These are phyloP conservation scores for Pelusios castaneus DNA, from an alignment of 2,113 vertebrate species.

Conservation along the genomic window DNA sequence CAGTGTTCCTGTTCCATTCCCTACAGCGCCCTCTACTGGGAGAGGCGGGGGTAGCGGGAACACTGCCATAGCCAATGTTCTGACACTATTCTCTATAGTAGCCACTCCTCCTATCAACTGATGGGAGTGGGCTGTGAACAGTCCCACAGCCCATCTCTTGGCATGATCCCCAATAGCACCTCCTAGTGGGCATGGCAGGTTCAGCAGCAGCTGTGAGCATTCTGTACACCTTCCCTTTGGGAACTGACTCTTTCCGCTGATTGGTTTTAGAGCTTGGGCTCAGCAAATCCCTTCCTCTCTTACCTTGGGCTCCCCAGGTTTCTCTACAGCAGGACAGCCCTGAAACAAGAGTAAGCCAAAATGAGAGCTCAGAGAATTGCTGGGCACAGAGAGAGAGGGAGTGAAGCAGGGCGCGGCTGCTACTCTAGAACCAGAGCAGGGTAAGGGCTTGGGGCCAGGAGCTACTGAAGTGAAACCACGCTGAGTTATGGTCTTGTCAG, in stretches of 20 bases:
- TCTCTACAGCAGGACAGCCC: constrained; percentile 91
- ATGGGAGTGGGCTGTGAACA: neutral
- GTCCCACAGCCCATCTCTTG: neutral
- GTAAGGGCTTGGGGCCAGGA: neutral
- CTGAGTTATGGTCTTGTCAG: neutral
- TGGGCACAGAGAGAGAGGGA: neutral
- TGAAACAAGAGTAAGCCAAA: constrained; percentile 60
- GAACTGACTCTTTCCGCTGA: neutral
- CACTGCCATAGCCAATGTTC: neutral
- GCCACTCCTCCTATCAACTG: neutral
- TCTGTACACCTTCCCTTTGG: neutral
- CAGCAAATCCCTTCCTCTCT: neutral
- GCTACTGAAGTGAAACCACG: neutral
- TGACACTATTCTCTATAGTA: neutral
- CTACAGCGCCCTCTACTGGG: neutral
- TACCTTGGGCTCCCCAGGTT: constrained; percentile 87
- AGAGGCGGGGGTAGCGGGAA: neutral
- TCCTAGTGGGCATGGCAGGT: neutral
- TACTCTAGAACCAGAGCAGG: neutral
- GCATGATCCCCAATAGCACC: neutral
- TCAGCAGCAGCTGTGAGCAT: neutral
- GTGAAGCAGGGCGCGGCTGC: rapidly evolving
- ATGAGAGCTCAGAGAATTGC: neutral
- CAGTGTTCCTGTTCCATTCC: neutral
- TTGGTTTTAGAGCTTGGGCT: neutral